Evolutionary conservation across 2,113 vertebrate species (phyloP).

Genomic region (Oreochromis aureus): DNA sequence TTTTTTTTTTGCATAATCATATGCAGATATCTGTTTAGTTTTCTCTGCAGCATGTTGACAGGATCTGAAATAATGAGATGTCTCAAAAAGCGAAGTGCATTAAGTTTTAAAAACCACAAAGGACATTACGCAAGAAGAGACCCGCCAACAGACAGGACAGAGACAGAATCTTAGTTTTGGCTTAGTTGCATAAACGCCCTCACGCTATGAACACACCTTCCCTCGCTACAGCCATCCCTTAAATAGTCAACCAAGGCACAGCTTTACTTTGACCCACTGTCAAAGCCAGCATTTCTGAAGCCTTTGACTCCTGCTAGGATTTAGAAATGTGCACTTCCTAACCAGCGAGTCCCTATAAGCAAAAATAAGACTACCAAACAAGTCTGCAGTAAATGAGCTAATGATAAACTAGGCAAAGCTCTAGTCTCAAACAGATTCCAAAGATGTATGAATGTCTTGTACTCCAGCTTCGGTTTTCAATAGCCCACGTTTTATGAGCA

Average conservation of each 20-base stretch:
- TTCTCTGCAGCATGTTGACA: not conserved
- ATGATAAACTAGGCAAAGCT: constrained; percentile 2
- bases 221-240: constrained; percentile 7
- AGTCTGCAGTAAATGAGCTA: not conserved
- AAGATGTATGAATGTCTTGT: not conserved
- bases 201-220: not conserved
- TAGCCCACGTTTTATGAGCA: not conserved
- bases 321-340: constrained; percentile 35
- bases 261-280: not conserved
- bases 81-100: not conserved
- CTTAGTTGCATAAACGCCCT: constrained; percentile 29
- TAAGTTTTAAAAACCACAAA: not conserved
- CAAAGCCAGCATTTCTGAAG: not conserved
- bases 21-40: not conserved
- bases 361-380: not conserved
- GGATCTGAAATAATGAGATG: not conserved
- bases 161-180: constrained; percentile 18
- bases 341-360: constrained; percentile 1
- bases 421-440: not conserved
- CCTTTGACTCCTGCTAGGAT: constrained; percentile 24
- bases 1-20: not conserved
- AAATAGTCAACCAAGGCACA: constrained; percentile 42
- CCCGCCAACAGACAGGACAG: not conserved
- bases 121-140: not conserved
- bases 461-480: not conserved